Base-by-base conservation (phyloP, 53 echinoderm and acorn worm genomes). In the Glandiceps talaboti region DNA sequence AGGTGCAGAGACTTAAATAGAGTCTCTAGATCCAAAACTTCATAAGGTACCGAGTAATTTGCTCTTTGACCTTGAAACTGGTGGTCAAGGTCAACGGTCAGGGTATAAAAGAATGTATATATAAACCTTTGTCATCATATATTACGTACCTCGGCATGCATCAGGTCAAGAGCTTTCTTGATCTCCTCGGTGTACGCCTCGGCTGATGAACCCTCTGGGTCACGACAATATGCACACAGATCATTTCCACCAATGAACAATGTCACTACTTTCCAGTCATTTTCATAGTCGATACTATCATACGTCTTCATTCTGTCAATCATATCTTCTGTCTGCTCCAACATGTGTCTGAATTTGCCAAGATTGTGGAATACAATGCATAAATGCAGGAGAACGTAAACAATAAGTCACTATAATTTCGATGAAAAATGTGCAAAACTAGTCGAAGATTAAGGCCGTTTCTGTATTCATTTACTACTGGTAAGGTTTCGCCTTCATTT, bases 211-310 rank as follows among this genome's bases (percentile, higher is more conserved):
- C 84, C 73, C 26, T 87, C 92, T 1, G 82, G 80, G 31, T 92
- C 76, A 32, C 79, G 85, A 81, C 92, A 92, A 72, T 87, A 87
- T 31, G 82, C 82, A 83, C 92, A 92, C 25, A 92, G 86, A 33
- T 92, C 92, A 73, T 92, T 92, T 20, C 92, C 92, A 31, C 92
- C 92, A 30, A 92, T 84, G 85, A 92, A 92, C 14, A 92, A 31
- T n/a, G 87, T 92, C 29, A 92, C 80, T 30, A 92, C 20, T 32
- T 92, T 92, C 92, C 92, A 92, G 75, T 92, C 92, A 29, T 76
- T 81, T 30, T 92, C 92, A 1, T 82, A 73, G 76, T 92, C 86
- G 64, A 90, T 80, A 14, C 83, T 81, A 0, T 80, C 31, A 30
- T 83, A 86, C 1, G 29, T 79, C 0, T 74, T 75, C 31, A 92